Conservation (phyloP, 2,797 vertebrate genomes). For the Linurgus olivaceus region DNA sequence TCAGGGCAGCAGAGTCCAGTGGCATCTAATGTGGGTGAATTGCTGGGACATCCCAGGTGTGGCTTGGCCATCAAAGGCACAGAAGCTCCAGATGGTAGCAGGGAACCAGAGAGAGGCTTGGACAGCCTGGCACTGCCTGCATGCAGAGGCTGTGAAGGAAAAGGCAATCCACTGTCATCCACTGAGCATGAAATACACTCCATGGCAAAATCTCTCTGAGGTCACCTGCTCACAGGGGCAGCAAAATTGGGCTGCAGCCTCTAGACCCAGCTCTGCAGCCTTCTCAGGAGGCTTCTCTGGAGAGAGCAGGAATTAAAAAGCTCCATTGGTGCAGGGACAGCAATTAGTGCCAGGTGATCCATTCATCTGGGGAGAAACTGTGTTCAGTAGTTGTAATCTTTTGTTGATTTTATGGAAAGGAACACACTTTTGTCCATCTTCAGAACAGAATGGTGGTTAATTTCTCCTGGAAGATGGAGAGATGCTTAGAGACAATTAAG, state of each 20-base stretch:
- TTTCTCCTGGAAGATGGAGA: not conserved
- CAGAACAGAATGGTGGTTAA: not conserved
- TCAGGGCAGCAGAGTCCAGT: not conserved
- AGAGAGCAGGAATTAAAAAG: not conserved
- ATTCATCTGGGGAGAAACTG: not conserved
- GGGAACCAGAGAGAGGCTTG: not conserved
- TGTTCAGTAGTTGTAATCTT: not conserved
- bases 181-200: not conserved
- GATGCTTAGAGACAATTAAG: not conserved
- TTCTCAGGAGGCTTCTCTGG: not conserved
- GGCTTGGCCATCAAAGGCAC: not conserved
- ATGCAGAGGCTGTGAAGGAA: fast-evolving
- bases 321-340: not conserved
- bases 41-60: not conserved
- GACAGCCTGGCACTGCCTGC: not conserved
- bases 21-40: not conserved
- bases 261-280: not conserved
- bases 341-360: not conserved
- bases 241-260: not conserved
- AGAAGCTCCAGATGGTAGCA: not conserved
- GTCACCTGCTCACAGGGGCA: not conserved
- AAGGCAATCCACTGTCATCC: not conserved
- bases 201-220: not conserved
- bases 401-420: not conserved
- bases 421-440: not conserved